Percentiles rank a stretch among this genome's conserved stretches.
Evolutionary conservation across 2,888 invertebrate species (phyloP).

Genomic region (Oscheius sp.): DNA sequence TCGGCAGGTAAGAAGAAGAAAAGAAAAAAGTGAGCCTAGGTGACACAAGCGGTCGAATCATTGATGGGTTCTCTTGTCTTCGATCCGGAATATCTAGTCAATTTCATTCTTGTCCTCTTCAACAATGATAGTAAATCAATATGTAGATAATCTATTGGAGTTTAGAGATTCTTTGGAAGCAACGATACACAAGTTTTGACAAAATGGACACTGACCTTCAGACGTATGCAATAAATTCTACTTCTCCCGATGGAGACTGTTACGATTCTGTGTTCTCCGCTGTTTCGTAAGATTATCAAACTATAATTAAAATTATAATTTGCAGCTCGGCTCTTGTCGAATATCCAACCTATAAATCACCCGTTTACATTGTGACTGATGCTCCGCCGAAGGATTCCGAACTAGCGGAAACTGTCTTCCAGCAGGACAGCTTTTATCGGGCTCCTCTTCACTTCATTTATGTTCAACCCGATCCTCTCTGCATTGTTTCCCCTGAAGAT

Average conservation of each 20-base stretch:
- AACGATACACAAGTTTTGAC: neutral
- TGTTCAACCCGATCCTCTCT: slow-evolving; percentile 39
- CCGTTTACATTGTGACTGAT: slow-evolving; percentile 61
- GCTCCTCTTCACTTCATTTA: slow-evolving; percentile 58
- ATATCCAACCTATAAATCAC: slow-evolving; percentile 49
- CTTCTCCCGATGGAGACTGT: slow-evolving; percentile 39
- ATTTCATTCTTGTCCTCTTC: slow-evolving; percentile 56
- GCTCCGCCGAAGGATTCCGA: slow-evolving; percentile 53
- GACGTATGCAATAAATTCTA: slow-evolving; percentile 14
- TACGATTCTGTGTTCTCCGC: slow-evolving; percentile 49
- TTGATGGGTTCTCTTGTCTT: slow-evolving; percentile 36
- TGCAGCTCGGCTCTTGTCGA: slow-evolving; percentile 43
- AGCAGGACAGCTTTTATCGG: slow-evolving; percentile 53
- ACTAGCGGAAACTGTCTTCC: slow-evolving; percentile 48
- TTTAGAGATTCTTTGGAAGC: slow-evolving; percentile 16
- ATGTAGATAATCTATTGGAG: neutral
- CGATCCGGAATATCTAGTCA: slow-evolving; percentile 50
- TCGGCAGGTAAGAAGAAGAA: slow-evolving; percentile 33
- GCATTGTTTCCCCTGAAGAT: slow-evolving; percentile 41
- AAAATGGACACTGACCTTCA: neutral
- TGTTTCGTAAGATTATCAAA: slow-evolving; percentile 33
- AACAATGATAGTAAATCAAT: slow-evolving; percentile 45
- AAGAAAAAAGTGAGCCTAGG: slow-evolving; percentile 2
- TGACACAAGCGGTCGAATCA: slow-evolving; percentile 23
- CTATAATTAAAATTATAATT: neutral